These are phyloP conservation scores for Hestina assimilis DNA, from an alignment of 1,140 invertebrate species.

Conservation along the genomic window DNA sequence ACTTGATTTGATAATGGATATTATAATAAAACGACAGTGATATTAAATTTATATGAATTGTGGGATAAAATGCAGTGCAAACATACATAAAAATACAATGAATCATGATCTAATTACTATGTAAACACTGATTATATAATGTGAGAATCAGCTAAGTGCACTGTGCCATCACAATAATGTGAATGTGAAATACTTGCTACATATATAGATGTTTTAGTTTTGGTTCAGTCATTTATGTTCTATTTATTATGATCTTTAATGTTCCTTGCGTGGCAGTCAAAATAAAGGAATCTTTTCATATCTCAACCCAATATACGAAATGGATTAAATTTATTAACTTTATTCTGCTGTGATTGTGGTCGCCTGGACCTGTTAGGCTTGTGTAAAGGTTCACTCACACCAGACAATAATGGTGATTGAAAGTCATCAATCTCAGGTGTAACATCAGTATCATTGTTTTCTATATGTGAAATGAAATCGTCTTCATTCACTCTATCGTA, in stretches of 20 bases:
- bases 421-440: conserved; percentile 52
- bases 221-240: conserved; percentile 35
- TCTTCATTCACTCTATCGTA: conserved; percentile 6
- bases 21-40: conserved; percentile 11
- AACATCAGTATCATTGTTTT: conserved; percentile 15
- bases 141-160: conserved; percentile 55
- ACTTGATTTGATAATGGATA: conserved; percentile 33
- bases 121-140: conserved; percentile 17
- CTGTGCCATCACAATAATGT: conserved; percentile 59
- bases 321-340: conserved; percentile 66
- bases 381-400: conserved; percentile 59
- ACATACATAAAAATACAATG: conserved; percentile 13
- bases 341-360: conserved; percentile 45
- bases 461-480: conserved; percentile 6
- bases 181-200: conserved; percentile 33
- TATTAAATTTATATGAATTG: conserved; percentile 10
- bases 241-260: conserved; percentile 22
- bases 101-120: conserved; percentile 14
- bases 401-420: conserved; percentile 65
- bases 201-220: conserved; percentile 32
- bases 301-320: conserved; percentile 69
- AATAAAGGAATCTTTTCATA: conserved; percentile 24
- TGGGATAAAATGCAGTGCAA: conserved; percentile 14
- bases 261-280: conserved; percentile 50
- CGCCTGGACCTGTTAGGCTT: conserved; percentile 60